Evolutionary conservation across 2,113 vertebrate species (phyloP).

Genomic region (Pelodiscus sinensis): DNA sequence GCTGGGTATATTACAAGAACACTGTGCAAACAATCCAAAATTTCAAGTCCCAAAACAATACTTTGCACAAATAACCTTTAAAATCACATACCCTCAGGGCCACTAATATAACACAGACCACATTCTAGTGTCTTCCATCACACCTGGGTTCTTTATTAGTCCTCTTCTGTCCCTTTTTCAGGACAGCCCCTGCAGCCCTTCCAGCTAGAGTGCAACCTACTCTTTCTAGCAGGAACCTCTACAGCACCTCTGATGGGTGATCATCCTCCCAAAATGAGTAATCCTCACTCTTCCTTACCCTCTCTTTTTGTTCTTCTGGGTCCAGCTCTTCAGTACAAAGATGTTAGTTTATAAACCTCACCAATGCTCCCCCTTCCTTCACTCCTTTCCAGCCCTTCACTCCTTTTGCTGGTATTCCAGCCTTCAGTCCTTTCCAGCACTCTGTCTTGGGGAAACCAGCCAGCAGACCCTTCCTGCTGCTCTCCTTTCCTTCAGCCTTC

Average conservation of each 20-base stretch:
- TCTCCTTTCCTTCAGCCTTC: background rate
- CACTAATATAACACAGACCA: background rate
- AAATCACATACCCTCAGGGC: background rate
- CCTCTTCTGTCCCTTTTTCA: background rate
- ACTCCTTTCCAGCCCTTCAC: background rate
- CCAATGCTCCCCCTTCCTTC: background rate
- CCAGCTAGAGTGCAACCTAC: background rate
- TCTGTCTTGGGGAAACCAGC: background rate
- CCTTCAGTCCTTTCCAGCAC: background rate
- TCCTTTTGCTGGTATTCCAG: background rate
- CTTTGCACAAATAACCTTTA: background rate
- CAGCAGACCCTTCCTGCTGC: background rate
- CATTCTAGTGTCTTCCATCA: background rate
- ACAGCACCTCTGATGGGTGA: background rate
- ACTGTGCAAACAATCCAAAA: background rate
- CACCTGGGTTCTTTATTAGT: background rate
- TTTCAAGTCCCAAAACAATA: background rate
- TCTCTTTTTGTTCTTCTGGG: background rate
- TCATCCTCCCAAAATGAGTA: background rate
- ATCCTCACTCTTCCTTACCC: background rate
- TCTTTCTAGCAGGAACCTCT: background rate
- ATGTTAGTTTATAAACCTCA: background rate
- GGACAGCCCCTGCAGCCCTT: background rate
- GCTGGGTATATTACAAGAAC: background rate
- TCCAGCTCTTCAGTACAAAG: background rate